Conservation (phyloP, 2,888 invertebrate genomes). For the Epinotia bilunana region DNA sequence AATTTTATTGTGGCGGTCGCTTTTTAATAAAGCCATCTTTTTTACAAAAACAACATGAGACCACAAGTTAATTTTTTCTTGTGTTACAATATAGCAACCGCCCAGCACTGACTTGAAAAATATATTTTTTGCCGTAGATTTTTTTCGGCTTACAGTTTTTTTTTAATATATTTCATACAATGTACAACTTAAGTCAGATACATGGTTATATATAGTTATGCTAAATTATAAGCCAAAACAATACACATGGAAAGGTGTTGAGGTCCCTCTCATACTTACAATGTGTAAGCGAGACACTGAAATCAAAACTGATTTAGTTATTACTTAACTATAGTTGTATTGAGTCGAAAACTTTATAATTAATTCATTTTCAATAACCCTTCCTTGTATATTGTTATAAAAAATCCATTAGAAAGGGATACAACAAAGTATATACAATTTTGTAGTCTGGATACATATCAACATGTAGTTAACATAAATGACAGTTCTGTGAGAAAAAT, state of each 20-base stretch:
- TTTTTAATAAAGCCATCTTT: conserved; percentile 63
- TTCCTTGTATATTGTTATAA: conserved; percentile 49
- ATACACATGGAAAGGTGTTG: conserved; percentile 32
- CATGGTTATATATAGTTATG: conserved; percentile 46
- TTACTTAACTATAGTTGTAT: not conserved
- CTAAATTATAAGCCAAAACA: conserved; percentile 45
- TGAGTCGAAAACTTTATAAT: not conserved
- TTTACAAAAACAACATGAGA: conserved; percentile 68
- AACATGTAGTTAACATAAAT: not conserved
- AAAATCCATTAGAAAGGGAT: conserved; percentile 18
- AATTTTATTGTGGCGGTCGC: conserved; percentile 73
- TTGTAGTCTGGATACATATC: not conserved
- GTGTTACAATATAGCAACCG: conserved; percentile 74
- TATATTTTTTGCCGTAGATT: conserved; percentile 70
- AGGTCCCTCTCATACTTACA: not conserved
- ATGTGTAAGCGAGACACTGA: conserved; percentile 1
- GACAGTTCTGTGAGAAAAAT: not conserved
- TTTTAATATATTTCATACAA: conserved; percentile 51
- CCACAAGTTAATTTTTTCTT: conserved; percentile 78
- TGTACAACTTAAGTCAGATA: conserved; percentile 44
- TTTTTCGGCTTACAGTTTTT: conserved; percentile 47
- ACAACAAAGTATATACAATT: conserved; percentile 42
- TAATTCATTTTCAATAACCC: not conserved
- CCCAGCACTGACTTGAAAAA: conserved; percentile 76
- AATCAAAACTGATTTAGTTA: not conserved